Conservation (phyloP, 2,888 invertebrate genomes). For the Pammene fasciana region DNA sequence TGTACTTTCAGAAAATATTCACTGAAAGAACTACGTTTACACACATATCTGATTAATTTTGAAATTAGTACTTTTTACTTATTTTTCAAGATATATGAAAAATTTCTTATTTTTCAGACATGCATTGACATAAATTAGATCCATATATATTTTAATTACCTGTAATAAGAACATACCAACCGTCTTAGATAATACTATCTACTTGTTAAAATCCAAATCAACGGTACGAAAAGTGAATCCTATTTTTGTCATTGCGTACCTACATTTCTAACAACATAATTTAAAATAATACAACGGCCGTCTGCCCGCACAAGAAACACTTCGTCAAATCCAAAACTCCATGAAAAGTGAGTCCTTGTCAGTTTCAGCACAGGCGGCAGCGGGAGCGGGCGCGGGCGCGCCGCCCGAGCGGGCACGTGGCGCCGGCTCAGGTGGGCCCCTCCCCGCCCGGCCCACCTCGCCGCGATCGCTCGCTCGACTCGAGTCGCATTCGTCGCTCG, state of each 20-base stretch:
- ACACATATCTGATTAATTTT: no score
- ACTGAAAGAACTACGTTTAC: no score
- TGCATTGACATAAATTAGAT: no score
- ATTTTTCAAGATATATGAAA: no score
- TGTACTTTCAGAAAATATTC: no score
- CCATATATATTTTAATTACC: no score
- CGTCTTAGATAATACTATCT: no score
- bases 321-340: slow-evolving; percentile 27
- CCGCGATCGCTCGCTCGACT: slow-evolving; percentile 71
- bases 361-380: slow-evolving; percentile 56
- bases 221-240: not conserved
- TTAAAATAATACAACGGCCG: not conserved
- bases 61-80: no score
- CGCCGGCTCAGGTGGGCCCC: slow-evolving; percentile 77
- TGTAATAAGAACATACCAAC: no score
- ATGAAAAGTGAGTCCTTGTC: slow-evolving; percentile 57
- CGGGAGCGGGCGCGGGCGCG: slow-evolving; percentile 57
- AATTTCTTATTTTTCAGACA: no score
- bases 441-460: slow-evolving; percentile 69
- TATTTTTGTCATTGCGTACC: not conserved
- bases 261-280: not conserved
- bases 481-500: slow-evolving; percentile 80
- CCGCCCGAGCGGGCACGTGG: slow-evolving; percentile 55
- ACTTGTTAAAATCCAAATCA: not conserved
- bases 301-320: not conserved